Conservation (phyloP, 2,113 vertebrate species). For the Spea multiplicata region DNA sequence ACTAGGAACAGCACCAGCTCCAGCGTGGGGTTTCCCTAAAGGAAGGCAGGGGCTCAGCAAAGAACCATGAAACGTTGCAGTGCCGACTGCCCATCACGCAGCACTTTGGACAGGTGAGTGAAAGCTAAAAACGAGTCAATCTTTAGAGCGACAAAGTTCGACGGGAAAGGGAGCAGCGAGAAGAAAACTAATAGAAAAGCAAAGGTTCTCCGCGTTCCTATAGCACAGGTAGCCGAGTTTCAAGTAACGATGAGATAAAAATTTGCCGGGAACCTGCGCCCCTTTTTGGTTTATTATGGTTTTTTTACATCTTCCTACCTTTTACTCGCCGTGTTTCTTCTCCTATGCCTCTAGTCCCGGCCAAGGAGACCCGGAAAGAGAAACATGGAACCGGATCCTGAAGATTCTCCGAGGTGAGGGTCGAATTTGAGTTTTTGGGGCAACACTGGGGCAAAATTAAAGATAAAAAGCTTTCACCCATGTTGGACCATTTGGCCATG, state of each 20-base stretch:
- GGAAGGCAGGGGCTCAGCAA: slow-evolving; percentile 52
- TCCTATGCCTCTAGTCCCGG: slow-evolving; percentile 61
- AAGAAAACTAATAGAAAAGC: no score
- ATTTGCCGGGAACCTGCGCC: no score
- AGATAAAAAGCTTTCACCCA: no score
- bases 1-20: slow-evolving; percentile 34
- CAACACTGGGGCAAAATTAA: no score
- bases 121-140: neutral
- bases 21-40: slow-evolving; percentile 64
- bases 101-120: slow-evolving; percentile 78
- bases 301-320: no score
- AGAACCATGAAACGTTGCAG: slow-evolving; percentile 72
- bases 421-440: no score
- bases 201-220: no score
- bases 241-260: no score
- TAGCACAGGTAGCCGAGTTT: no score
- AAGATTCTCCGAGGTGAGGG: slow-evolving; percentile 9
- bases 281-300: no score
- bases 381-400: slow-evolving; percentile 37
- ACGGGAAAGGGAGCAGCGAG: neutral
- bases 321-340: neutral
- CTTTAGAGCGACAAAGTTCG: neutral
- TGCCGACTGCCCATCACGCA: slow-evolving; percentile 79
- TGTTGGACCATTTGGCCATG: no score
- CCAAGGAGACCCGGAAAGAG: slow-evolving; percentile 66